Evolutionary conservation across 2,888 invertebrate species (phyloP).

Genomic region (Conistra vaccinii): DNA sequence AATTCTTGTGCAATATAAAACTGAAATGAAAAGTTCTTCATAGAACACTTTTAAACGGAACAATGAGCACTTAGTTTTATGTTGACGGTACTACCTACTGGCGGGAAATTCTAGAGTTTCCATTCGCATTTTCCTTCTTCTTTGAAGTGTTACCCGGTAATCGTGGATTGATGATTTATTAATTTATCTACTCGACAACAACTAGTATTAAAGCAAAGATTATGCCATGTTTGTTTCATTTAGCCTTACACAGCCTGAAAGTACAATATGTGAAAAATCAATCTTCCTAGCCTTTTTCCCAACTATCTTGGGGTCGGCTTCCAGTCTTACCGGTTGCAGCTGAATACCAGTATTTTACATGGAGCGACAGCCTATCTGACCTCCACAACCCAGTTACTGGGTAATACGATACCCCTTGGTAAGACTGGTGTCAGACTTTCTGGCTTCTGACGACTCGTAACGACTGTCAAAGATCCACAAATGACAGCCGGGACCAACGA

Average conservation of each 20-base stretch:
- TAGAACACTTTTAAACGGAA: constrained; percentile 15
- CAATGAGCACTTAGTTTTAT: constrained; percentile 43
- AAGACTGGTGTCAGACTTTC: too few species aligned
- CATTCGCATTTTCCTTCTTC: constrained; percentile 32
- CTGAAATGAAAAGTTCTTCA: constrained; percentile 11
- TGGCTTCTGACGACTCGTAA: too few species aligned
- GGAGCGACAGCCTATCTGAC: too few species aligned
- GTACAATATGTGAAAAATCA: not conserved
- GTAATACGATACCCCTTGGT: too few species aligned
- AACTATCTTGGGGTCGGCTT: too few species aligned
- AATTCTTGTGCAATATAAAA: not conserved
- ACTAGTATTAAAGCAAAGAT: too few species aligned
- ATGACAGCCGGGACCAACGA: too few species aligned
- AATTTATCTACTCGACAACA: not conserved
- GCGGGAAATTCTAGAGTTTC: constrained; percentile 22
- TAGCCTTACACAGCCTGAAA: not conserved
- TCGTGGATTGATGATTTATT: constrained; percentile 1
- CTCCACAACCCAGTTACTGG: too few species aligned
- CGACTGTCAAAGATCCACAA: too few species aligned
- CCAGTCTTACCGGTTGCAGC: too few species aligned
- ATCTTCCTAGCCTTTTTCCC: too few species aligned
- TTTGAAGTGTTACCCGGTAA: constrained; percentile 1
- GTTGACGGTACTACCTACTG: constrained; percentile 1
- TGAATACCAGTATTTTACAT: too few species aligned
- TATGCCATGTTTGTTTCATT: not conserved